Conservation (phyloP, 2,113 vertebrate genomes). For the Boulengeromyrus knoepffleri region DNA sequence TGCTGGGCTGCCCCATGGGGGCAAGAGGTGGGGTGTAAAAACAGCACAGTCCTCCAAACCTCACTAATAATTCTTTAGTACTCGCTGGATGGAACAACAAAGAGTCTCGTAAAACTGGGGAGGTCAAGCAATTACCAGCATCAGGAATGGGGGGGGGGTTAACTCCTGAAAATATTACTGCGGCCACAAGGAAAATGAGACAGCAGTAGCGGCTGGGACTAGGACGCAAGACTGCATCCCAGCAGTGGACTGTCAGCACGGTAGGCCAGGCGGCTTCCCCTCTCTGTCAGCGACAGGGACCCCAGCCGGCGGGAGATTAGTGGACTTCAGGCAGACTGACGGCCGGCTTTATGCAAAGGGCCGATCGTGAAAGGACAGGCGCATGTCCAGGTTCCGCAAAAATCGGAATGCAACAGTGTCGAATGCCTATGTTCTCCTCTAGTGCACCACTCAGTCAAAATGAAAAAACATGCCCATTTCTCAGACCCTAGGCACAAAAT, state of each 20-base stretch:
- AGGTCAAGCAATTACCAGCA: constrained; percentile 29
- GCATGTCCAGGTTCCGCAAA: background rate
- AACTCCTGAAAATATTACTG: constrained; percentile 4
- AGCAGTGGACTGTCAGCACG: background rate
- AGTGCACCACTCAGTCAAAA: background rate
- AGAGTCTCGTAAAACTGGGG: constrained; percentile 32
- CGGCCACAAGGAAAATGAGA: background rate
- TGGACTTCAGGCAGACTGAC: background rate
- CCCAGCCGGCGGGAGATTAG: background rate
- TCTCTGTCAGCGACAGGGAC: background rate
- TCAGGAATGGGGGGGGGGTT: background rate
- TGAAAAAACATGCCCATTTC: background rate
- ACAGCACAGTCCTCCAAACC: constrained; percentile 29
- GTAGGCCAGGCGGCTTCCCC: background rate
- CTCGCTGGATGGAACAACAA: constrained; percentile 31
- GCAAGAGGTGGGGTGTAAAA: constrained; percentile 22
- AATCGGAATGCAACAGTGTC: background rate
- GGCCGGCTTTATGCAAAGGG: background rate
- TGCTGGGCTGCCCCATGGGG: background rate
- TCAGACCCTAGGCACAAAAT: background rate
- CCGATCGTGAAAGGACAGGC: background rate
- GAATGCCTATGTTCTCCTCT: background rate
- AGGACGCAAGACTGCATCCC: background rate
- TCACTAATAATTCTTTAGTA: constrained; percentile 32
- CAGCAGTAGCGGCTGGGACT: background rate